Percentiles rank a stretch among this genome's conserved stretches.
Conservation (phyloP, 2,113 vertebrate species). For the Rutilus rutilus region DNA sequence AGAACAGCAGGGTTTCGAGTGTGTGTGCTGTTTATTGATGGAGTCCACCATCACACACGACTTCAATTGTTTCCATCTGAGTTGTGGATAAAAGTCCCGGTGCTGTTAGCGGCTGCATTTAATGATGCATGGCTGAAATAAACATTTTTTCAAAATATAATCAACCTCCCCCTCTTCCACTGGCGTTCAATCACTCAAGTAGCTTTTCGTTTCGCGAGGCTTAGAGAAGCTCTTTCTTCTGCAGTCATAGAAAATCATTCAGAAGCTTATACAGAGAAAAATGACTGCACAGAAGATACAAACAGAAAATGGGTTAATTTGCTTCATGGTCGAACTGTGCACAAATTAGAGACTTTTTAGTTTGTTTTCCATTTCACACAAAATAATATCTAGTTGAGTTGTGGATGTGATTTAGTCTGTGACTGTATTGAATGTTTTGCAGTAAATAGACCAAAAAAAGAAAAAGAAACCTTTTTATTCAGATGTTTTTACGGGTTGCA, state of each 20-base stretch:
- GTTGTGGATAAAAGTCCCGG: slow-evolving; percentile 37
- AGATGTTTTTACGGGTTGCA: too few relatives aligned
- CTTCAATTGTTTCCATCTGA: slow-evolving; percentile 52
- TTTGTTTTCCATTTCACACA: background rate
- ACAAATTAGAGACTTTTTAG: slow-evolving; percentile 1
- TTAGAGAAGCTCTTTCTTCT: background rate
- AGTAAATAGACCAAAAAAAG: too few relatives aligned
- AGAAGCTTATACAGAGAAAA: background rate
- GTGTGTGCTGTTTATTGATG: slow-evolving; percentile 56
- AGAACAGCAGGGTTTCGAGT: slow-evolving; percentile 52
- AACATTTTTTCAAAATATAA: slow-evolving; percentile 41
- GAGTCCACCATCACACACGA: slow-evolving; percentile 35
- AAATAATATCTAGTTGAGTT: too few relatives aligned
- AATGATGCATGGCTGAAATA: slow-evolving; percentile 35
- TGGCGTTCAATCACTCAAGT: background rate
- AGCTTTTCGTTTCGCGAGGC: slow-evolving; percentile 11
- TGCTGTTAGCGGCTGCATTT: slow-evolving; percentile 26
- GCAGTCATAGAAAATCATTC: background rate
- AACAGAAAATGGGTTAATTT: background rate
- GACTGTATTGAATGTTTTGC: too few relatives aligned
- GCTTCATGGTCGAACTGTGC: background rate
- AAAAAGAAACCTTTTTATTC: too few relatives aligned
- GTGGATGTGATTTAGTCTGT: too few relatives aligned
- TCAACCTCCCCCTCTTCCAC: background rate
- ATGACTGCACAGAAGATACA: background rate